A percentile compares a stretch with the other conserved stretches of the same genome.
Conservation (phyloP, 2,797 vertebrate genomes). For the Phataginus tricuspis region DNA sequence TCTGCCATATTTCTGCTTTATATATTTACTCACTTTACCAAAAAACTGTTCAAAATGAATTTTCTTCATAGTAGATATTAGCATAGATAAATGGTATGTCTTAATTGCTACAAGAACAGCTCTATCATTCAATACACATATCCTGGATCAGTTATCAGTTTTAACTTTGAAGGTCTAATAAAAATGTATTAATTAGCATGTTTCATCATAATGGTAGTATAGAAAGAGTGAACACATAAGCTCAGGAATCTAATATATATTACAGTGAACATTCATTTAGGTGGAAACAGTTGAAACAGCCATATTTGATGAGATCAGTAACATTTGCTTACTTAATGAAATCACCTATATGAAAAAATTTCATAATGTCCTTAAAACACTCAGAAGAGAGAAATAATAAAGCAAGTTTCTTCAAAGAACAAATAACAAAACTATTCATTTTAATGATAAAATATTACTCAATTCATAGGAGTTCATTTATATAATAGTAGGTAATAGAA, state of each 20-base stretch:
- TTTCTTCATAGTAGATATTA: background rate
- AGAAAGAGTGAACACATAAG: background rate
- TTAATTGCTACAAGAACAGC: background rate
- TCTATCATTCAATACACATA: background rate
- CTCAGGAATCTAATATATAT: background rate
- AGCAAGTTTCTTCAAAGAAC: background rate
- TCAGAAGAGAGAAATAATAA: background rate
- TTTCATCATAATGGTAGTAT: background rate
- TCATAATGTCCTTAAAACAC: background rate
- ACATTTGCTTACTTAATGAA: background rate
- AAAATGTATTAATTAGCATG: slow-evolving; percentile 31
- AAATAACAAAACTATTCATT: background rate
- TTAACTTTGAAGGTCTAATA: slow-evolving; percentile 27
- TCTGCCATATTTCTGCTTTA: background rate
- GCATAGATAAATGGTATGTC: background rate
- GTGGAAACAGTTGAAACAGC: background rate
- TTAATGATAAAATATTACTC: background rate
- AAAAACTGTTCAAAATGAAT: background rate
- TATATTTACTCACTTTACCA: background rate
- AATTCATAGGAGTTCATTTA: background rate
- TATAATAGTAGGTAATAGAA: background rate
- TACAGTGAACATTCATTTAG: background rate
- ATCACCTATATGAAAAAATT: background rate
- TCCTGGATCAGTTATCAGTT: background rate
- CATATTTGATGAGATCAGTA: background rate